Base-by-base conservation (phyloP, 2,113 vertebrate genomes). In the Scartelaos histophorus region DNA sequence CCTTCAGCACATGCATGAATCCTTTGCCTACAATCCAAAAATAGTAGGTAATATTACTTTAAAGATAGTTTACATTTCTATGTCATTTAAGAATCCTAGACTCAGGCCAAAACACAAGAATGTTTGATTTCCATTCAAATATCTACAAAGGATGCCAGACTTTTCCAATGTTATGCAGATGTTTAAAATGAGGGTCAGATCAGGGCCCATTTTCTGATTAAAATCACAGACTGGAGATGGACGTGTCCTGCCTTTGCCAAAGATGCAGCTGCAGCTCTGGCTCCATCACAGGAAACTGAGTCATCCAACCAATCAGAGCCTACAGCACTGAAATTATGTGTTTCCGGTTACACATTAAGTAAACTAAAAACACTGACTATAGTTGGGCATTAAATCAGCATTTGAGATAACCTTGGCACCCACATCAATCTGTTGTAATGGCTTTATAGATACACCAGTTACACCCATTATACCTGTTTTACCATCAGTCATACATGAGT, bases 271-370 rank as follows among this genome's bases (percentile, higher is more conserved):
- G 25, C 58, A 34, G 24, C 16, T 17, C 25, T 61, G 58, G 25
- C 58, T n/a, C 61, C 34, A 62, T 62, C 16, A 64, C 61, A 38
- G 61, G 61, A 64, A 64, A 64, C 17, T 12, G 35, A 64, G 7
- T 64, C 34, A 43, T 64, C 17, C 34, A 13, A 64, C 35, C 61
- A 64, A 38, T 64, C 34, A 43, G 0, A 34, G 16, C 29, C 2
- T 17, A 11, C 2, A 2, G 10, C 2, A 16, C 16, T 25, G 12
- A 25, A 13, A 29, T 61, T 13, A 4, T 16, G 16, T 9, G 7
- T 29, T 38, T 38, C 61, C 34, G 2, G 34, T n/a, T 43, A 61
- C 15, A 61, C 22, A 16, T 64, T 64, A 64, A 21, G 7, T 34
- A 21, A 7, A 51, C 49, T 17, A 0, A 19, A 19, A 54, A 21